Percentiles rank a stretch among this genome's conserved stretches.
Conservation (phyloP, 2,113 vertebrate genomes). For the Tringa solitaria region DNA sequence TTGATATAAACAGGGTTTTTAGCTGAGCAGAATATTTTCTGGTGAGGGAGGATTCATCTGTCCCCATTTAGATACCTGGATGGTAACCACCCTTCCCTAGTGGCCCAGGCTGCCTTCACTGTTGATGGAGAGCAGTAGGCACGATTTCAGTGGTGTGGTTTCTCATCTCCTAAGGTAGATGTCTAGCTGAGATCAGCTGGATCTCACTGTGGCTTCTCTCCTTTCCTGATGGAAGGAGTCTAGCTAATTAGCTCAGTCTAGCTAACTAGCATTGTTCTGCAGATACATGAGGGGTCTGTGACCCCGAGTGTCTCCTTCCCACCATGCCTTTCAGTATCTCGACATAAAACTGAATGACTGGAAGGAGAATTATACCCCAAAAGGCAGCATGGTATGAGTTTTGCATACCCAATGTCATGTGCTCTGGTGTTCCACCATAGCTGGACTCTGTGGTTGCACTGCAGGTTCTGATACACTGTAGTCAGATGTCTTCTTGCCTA, state of each 20-base stretch:
- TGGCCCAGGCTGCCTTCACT: not conserved
- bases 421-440: not conserved
- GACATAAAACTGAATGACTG: not conserved
- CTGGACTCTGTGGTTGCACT: not conserved
- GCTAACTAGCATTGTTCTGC: not conserved
- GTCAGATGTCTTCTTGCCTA: not conserved
- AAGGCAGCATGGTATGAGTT: not conserved
- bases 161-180: not conserved
- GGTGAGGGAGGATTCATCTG: not conserved
- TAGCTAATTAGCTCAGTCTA: not conserved
- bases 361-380: not conserved
- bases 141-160: not conserved
- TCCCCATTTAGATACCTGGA: not conserved
- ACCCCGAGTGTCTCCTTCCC: not conserved
- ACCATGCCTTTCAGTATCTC: not conserved
- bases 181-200: not conserved
- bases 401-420: rapidly evolving
- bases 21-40: not conserved
- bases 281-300: not conserved
- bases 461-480: not conserved
- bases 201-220: not conserved
- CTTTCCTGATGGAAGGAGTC: not conserved
- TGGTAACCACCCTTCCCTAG: not conserved
- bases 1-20: not conserved
- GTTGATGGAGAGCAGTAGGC: not conserved